phyloP scores from a whole-genome alignment of 2,888 invertebrate species.

The Augiades crinisus region DNA sequence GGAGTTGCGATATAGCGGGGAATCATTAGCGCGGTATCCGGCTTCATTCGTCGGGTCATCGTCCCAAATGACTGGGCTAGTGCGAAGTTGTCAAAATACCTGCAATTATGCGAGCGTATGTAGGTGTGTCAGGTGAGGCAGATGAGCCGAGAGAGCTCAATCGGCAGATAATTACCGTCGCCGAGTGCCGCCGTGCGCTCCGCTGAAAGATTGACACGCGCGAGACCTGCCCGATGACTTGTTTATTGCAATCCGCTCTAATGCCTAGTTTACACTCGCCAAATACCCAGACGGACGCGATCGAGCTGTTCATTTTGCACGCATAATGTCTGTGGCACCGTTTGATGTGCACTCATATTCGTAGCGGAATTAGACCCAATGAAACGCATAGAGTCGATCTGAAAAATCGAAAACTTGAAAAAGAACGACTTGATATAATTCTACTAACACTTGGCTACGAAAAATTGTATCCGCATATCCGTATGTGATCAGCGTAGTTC shows the following conservation, averaged over 20 bases:
- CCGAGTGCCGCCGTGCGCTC: slow-evolving; percentile 44
- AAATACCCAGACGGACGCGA: slow-evolving; percentile 25
- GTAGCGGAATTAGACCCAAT: not conserved
- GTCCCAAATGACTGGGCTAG: slow-evolving; percentile 49
- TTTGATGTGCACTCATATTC: slow-evolving; percentile 22
- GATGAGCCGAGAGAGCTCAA: slow-evolving; percentile 43
- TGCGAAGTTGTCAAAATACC: slow-evolving; percentile 61
- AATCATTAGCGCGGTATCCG: slow-evolving; percentile 32
- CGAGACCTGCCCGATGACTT: slow-evolving; percentile 55
- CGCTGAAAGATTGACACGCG: slow-evolving; percentile 68
- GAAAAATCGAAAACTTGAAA: no score
- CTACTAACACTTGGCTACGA: no score
- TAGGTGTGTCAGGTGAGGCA: slow-evolving; percentile 45
- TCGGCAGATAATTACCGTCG: slow-evolving; percentile 67
- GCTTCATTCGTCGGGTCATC: slow-evolving; percentile 40
- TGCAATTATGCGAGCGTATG: slow-evolving; percentile 59
- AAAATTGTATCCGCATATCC: no score
- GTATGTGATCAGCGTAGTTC: no score
- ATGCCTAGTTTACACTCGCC: slow-evolving; percentile 43
- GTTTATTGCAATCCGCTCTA: slow-evolving; percentile 61
- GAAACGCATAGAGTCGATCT: slow-evolving; percentile 35
- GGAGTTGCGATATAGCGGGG: slow-evolving; percentile 26
- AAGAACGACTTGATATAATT: no score
- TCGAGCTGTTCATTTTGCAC: slow-evolving; percentile 24
- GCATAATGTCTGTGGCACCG: slow-evolving; percentile 14